Percentiles rank a stretch among this genome's conserved stretches.
These are phyloP conservation scores for Mayetiola destructor DNA, from an alignment of 2,888 invertebrate genomes.

Conservation along the genomic window DNA sequence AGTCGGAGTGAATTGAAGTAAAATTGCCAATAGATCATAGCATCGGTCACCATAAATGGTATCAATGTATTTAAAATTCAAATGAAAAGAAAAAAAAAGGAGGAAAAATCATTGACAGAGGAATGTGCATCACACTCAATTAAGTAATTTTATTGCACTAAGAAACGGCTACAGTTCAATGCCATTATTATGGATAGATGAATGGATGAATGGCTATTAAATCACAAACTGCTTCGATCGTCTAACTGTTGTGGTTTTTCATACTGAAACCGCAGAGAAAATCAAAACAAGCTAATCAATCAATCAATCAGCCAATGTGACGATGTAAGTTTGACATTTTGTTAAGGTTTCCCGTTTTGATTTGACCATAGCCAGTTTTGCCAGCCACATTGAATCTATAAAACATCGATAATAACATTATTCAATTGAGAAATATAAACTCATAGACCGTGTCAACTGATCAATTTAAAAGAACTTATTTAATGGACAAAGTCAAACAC, in stretches of 20 bases:
- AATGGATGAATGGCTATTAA: background rate
- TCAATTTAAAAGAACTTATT: too few species aligned
- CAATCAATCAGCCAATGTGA: constrained; percentile 10
- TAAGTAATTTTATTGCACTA: background rate
- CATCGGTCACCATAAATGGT: background rate
- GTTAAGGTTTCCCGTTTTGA: too few species aligned
- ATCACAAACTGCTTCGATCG: background rate
- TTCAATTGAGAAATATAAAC: constrained; percentile 10
- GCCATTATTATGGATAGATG: too few species aligned
- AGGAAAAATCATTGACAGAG: too few species aligned
- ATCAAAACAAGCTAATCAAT: constrained; percentile 1
- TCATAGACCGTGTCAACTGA: constrained; percentile 1
- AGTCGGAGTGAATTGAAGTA: too few species aligned
- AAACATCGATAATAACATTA: too few species aligned
- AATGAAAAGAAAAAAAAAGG: too few species aligned
- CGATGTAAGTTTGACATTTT: constrained; percentile 10
- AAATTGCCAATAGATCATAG: too few species aligned
- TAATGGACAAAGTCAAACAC: too few species aligned
- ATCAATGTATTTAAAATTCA: too few species aligned
- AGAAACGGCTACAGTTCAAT: background rate
- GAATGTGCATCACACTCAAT: background rate
- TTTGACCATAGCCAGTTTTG: too few species aligned
- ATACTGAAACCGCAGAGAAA: background rate
- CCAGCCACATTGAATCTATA: too few species aligned
- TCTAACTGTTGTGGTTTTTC: background rate